Evolutionary conservation across 2,888 invertebrate species (phyloP), one percentile per base, ranked within the genome.

Genomic region (Chrysopilus asiliformis): DNA sequence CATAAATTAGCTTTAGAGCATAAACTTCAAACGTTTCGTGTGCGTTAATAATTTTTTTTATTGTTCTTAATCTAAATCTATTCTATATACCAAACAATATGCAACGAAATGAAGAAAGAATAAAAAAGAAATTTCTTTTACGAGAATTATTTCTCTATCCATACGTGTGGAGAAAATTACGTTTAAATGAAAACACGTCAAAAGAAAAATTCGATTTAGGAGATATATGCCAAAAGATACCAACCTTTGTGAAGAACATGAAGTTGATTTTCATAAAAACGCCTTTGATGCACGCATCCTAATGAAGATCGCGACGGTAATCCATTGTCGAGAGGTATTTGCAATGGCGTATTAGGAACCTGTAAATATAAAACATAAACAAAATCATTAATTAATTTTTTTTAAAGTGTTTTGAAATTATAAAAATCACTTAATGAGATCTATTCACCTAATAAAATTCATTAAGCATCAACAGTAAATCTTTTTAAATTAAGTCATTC

Each of bases 281-380:
- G 53, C 43, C 55, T 50, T 45, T 58, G 58, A 54, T 62, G 60
- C 45, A 54, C 45, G 47, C 61, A 61, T 40, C 51, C 45, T 47
- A 53, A 45, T 36, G 44, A 34, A 22, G 30, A 33, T 35, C 42
- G 47, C 45, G 46, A 39, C 42, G 47, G 43, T 45, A 48, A 49
- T 47, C 45, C 48, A 48, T 50, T 51, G 47, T 53, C 53, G 42
- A 51, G 48, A 49, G 52, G 47, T 47, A 50, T 49, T 51, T 56
- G 56, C 47, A 60, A 48, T 49, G 53, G 55, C 51, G 55, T 53
- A 48, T 60, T 62, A 55, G 61, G 62, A 56, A 62, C 59, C 61
- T 62, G 53, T 26, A 56, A 41, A 29, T 25, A 26, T 32, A 9
- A 38, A 36, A 18, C 30, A 12, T 25, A 31, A 30, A 25, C 24